Evolutionary conservation across 2,113 vertebrate species (phyloP).

Genomic region (Osmerus eperlanus): DNA sequence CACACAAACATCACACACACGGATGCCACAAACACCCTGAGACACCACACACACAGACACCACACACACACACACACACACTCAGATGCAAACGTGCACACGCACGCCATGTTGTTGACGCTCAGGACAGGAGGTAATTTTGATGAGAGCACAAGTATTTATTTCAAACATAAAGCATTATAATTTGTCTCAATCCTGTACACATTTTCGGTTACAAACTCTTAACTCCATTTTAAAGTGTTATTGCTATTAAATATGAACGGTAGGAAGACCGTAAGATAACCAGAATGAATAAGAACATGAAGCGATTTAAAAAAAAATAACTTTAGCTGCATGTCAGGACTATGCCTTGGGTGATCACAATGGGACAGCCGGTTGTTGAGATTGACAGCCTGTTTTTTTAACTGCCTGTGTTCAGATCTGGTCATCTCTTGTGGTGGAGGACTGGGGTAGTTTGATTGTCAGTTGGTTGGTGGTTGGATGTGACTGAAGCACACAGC

Average conservation of each 20-base stretch:
- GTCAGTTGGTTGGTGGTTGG: not conserved
- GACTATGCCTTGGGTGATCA: not conserved
- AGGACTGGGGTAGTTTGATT: not conserved
- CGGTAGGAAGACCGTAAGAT: not conserved
- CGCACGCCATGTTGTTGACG: no score
- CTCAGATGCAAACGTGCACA: not conserved
- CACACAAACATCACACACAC: not conserved
- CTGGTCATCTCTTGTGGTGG: not conserved
- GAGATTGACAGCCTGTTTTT: no score
- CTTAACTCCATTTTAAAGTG: not conserved
- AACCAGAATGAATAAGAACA: no score
- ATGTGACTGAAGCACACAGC: not conserved
- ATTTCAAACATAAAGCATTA: no score
- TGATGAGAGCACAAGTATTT: no score
- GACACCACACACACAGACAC: not conserved
- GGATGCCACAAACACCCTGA: not conserved
- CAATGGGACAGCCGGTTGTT: not conserved
- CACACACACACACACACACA: constrained; percentile 10
- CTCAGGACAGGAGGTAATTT: no score
- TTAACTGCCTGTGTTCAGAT: no score
- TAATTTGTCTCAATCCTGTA: no score
- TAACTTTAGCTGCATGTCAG: not conserved
- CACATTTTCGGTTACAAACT: no score
- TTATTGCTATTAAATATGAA: not conserved
- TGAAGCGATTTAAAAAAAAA: not conserved